Conservation (phyloP, 2,888 invertebrate species). For the Pristionchus maxplancki region DNA sequence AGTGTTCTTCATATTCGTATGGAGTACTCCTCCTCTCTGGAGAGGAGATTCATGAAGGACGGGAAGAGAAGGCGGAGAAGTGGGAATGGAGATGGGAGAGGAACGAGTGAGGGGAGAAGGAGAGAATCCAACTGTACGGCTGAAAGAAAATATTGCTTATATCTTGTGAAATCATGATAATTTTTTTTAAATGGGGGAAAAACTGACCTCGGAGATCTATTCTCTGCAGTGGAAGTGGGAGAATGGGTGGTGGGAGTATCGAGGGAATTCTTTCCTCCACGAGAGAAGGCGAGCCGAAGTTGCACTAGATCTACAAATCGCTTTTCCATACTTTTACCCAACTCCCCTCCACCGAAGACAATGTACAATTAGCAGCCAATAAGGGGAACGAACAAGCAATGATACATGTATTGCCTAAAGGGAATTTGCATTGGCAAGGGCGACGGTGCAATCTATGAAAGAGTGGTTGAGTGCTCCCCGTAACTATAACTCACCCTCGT, state of each 20-base stretch:
- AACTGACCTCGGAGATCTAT: background rate
- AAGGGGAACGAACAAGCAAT: background rate
- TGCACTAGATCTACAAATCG: constrained; percentile 70
- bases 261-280: constrained; percentile 48
- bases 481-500: constrained; percentile 22
- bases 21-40: constrained; percentile 23
- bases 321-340: background rate
- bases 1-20: constrained; percentile 9
- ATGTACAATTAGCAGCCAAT: background rate
- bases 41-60: constrained; percentile 24
- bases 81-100: constrained; percentile 48
- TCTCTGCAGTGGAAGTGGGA: background rate
- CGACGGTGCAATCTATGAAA: background rate
- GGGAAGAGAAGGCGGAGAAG: constrained; percentile 23
- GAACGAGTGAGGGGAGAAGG: constrained; percentile 20
- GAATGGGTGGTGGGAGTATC: background rate
- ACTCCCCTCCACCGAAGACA: background rate
- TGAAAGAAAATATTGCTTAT: background rate
- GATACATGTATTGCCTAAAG: background rate
- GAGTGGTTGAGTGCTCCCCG: background rate
- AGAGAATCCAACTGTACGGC: constrained; percentile 6
- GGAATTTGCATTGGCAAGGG: background rate
- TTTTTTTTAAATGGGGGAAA: too few species aligned
- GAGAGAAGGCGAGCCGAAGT: constrained; percentile 61
- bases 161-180: too few species aligned